Evolutionary conservation across 1,140 invertebrate species (phyloP).

Genomic region (Ylistrum balloti): DNA sequence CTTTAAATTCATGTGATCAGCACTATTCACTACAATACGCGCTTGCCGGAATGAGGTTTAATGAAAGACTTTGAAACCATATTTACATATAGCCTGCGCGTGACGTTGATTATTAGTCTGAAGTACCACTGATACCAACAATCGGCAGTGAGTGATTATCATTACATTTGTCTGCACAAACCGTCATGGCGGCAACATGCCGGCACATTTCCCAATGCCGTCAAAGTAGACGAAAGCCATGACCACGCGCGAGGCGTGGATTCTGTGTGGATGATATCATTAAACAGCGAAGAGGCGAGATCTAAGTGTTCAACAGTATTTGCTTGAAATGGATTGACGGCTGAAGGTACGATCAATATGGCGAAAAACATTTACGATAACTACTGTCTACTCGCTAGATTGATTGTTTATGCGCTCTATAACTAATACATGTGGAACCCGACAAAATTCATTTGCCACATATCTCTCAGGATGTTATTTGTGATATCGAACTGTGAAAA

Average conservation of each 20-base stretch:
- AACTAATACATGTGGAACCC: not conserved
- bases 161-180: not conserved
- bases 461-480: not conserved
- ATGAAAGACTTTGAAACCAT: not conserved
- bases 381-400: not conserved
- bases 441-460: not conserved
- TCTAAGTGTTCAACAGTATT: slow-evolving; percentile 16
- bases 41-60: too few species aligned
- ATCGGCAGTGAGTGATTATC: not conserved
- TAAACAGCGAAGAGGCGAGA: not conserved
- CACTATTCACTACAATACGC: too few species aligned
- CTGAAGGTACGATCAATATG: not conserved
- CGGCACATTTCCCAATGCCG: slow-evolving; percentile 9
- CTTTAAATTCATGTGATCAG: too few species aligned
- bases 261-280: slow-evolving; percentile 15
- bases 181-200: slow-evolving; percentile 13
- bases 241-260: not conserved
- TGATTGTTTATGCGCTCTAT: not conserved
- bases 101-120: not conserved
- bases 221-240: slow-evolving; percentile 33
- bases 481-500: not conserved
- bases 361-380: not conserved
- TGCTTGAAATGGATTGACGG: slow-evolving; percentile 36
- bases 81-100: not conserved
- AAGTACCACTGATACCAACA: not conserved